Conservation (phyloP, 2,888 invertebrate genomes). For the Altica lythri region DNA sequence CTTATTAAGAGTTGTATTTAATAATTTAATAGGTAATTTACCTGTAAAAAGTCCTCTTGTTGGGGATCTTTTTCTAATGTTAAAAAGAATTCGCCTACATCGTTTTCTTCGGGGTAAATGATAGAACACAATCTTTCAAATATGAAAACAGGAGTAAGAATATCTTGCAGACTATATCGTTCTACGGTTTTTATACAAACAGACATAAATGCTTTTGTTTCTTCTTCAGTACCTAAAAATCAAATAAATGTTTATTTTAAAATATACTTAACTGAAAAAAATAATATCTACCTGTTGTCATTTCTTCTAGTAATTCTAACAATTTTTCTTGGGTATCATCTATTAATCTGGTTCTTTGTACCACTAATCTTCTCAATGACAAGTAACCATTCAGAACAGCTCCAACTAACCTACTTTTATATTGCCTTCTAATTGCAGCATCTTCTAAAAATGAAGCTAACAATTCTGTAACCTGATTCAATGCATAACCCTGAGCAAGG, state of each 20-base stretch:
- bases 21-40: slow-evolving; percentile 32
- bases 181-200: slow-evolving; percentile 95
- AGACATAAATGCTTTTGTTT: slow-evolving; percentile 96
- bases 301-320: slow-evolving; percentile 89
- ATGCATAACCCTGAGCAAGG: slow-evolving; percentile 88
- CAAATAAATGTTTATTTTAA: background rate
- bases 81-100: slow-evolving; percentile 94
- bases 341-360: slow-evolving; percentile 91
- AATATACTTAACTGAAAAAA: background rate
- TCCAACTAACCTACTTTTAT: slow-evolving; percentile 82
- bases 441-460: slow-evolving; percentile 88
- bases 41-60: slow-evolving; percentile 95
- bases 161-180: slow-evolving; percentile 87
- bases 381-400: slow-evolving; percentile 93
- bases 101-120: slow-evolving; percentile 96
- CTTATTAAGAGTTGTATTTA: background rate
- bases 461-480: slow-evolving; percentile 84
- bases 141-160: slow-evolving; percentile 95
- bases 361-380: slow-evolving; percentile 85
- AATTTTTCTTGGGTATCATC: slow-evolving; percentile 97
- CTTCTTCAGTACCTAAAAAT: slow-evolving; percentile 79
- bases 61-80: slow-evolving; percentile 97
- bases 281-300: slow-evolving; percentile 72
- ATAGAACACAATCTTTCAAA: slow-evolving; percentile 97
- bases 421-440: slow-evolving; percentile 83